A percentile compares a stretch with the other conserved stretches of the same genome.
Evolutionary conservation across 2,888 invertebrate species (phyloP).

Genomic region (Timema podura): DNA sequence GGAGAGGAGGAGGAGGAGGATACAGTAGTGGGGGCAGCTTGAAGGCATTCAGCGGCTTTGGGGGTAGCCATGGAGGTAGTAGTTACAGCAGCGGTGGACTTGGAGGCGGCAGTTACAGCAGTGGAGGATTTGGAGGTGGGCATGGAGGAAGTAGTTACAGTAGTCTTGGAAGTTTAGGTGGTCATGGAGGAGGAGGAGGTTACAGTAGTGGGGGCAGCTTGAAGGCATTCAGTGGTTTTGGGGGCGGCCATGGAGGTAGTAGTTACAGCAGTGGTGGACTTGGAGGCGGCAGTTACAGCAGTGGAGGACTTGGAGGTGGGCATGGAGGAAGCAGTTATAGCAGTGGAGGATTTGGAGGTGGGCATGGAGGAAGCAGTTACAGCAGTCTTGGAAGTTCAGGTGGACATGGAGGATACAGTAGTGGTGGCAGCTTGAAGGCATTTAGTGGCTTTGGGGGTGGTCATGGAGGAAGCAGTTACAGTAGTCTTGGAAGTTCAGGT

Average conservation of each 20-base stretch:
- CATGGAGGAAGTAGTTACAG: conserved; percentile 8
- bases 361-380: conserved; percentile 7
- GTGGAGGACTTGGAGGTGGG: conserved; percentile 15
- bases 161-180: conserved; percentile 18
- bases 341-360: conserved; percentile 11
- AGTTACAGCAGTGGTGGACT: too few species aligned
- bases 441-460: conserved; percentile 4
- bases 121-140: background rate
- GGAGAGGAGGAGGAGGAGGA: too few species aligned
- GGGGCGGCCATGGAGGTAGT: too few species aligned
- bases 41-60: too few species aligned
- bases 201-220: background rate
- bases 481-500: conserved; percentile 1
- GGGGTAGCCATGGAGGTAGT: conserved; percentile 10
- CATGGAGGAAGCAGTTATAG: conserved; percentile 15
- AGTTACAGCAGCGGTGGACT: conserved; percentile 12
- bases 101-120: conserved; percentile 9
- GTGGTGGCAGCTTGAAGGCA: background rate
- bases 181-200: conserved; percentile 15
- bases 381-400: background rate
- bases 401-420: background rate
- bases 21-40: too few species aligned
- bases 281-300: background rate
- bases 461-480: conserved; percentile 7
- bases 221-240: background rate